Percentiles rank a stretch among this genome's conserved stretches.
Evolutionary conservation across 2,113 vertebrate genomes (phyloP).

Genomic region (Numida meleagris): DNA sequence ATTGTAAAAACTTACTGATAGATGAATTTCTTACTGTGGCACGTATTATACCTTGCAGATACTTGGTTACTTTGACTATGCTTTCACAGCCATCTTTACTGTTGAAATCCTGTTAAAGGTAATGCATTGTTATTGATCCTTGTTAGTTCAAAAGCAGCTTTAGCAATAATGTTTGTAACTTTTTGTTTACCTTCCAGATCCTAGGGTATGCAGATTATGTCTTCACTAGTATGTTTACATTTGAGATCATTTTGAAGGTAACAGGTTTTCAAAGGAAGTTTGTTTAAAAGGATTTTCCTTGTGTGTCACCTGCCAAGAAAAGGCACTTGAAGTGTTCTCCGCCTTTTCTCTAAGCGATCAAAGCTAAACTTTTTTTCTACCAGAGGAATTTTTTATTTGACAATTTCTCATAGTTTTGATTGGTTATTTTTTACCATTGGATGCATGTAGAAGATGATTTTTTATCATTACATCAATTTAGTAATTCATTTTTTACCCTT

Average conservation of each 20-base stretch:
- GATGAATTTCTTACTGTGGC: conserved; percentile 68
- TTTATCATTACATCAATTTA: conserved; percentile 59
- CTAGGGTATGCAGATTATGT: conserved; percentile 99
- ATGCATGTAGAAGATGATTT: conserved; percentile 74
- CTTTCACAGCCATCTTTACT: conserved; percentile 99
- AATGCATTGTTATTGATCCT: conserved; percentile 80
- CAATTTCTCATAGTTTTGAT: conserved; percentile 82
- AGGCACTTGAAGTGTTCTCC: conserved; percentile 85
- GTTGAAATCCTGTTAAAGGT: conserved; percentile 99
- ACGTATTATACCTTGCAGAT: conserved; percentile 94
- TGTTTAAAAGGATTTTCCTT: conserved; percentile 87
- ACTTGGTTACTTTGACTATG: conserved; percentile 99
- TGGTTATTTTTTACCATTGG: conserved; percentile 70
- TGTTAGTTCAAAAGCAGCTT: conserved; percentile 73
- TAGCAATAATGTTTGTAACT: conserved; percentile 88
- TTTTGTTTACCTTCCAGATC: conserved; percentile 96
- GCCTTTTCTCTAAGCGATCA: conserved; percentile 77
- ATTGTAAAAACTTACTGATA: background rate
- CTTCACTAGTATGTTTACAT: conserved; percentile 99
- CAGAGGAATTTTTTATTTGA: conserved; percentile 69
- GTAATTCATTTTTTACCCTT: conserved; percentile 66
- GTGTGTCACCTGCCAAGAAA: conserved; percentile 88
- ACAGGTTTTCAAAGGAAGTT: conserved; percentile 83
- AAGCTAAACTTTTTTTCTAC: conserved; percentile 67
- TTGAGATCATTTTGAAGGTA: conserved; percentile 99